Base-by-base conservation (phyloP, 2,888 invertebrate species). In the Hirtodrosophila histrioides region DNA sequence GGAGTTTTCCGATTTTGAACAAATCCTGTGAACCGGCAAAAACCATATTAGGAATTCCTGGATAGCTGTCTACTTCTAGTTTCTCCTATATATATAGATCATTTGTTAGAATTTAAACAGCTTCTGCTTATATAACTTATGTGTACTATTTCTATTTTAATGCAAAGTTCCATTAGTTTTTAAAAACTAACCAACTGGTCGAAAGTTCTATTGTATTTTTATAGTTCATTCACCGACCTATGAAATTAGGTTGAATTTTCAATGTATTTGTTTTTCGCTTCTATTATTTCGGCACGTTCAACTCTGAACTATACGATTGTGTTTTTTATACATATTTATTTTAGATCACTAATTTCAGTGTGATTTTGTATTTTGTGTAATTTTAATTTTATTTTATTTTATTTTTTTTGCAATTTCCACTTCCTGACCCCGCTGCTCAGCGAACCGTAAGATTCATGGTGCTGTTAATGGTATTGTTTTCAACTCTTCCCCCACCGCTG, bases 341-440 rank as follows among this genome's bases (percentile, higher is more conserved):
- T 54, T 60, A 55, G 64, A 64, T 62, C 48, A 63, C 77, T 81
- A 71, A 84, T 71, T 81, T 81, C 35, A 35, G 31, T 41, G 45
- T 48, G 50, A 44, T 48, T 55, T 65, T 55, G 27, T 27, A 46
- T 36, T 43, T 45, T 43, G 50, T 29, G 33, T 63, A 37, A 12
- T 49, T 64, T 61, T 31, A 31, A 36, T 58, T 43, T 29, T 31
- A 23, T 51, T 43, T 65, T 45, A 10, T 48, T 53, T 58, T 44
- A 66, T 39, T 48, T 65, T 78, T 79, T 76, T 75, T 67, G 75
- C 65, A 17, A 62, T 54, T 31, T 48, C 64, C 60, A 73, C 69
- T 81, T 85, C 60, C 78, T 78, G 82, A 74, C 87, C 84, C 84
- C 86, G 75, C 80, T 83, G 77, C 41, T 77, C 86, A 74, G 43